phyloP scores from a whole-genome alignment of 2,113 vertebrate species.

The Cyanoliseus patagonus region DNA sequence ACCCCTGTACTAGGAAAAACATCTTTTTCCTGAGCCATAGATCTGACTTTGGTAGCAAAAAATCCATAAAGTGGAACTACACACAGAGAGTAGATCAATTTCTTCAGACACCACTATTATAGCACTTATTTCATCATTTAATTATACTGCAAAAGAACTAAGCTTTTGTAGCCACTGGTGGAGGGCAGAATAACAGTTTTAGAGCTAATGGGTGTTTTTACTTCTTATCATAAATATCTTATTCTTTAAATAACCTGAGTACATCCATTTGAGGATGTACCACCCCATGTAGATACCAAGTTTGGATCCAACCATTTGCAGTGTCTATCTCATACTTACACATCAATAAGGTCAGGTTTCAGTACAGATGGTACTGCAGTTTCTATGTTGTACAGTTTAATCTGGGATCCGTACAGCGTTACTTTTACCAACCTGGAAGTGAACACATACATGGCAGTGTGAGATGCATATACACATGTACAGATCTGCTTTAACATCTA shows the following conservation, averaged over 20 bases:
- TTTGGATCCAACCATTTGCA: neutral
- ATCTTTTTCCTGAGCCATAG: neutral
- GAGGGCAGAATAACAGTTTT: neutral
- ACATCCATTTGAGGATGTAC: neutral
- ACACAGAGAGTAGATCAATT: neutral
- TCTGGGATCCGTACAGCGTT: constrained; percentile 93
- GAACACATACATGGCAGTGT: neutral
- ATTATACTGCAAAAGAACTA: neutral
- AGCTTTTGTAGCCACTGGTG: neutral
- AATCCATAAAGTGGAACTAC: neutral
- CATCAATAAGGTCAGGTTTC: constrained; percentile 96
- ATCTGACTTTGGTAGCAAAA: neutral
- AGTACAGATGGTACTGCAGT: constrained; percentile 95
- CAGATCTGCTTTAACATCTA: neutral
- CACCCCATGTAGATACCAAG: rapidly evolving
- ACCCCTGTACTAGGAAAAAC: neutral
- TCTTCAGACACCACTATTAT: neutral
- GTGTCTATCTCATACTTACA: constrained; percentile 80
- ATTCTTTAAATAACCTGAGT: neutral
- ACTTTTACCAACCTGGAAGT: constrained; percentile 90
- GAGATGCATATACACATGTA: neutral
- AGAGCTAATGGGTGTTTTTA: neutral
- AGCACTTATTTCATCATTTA: neutral
- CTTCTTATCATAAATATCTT: neutral
- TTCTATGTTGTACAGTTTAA: constrained; percentile 95